phyloP scores from a whole-genome alignment of 2,888 invertebrate genomes.

The Hipparchia semele region DNA sequence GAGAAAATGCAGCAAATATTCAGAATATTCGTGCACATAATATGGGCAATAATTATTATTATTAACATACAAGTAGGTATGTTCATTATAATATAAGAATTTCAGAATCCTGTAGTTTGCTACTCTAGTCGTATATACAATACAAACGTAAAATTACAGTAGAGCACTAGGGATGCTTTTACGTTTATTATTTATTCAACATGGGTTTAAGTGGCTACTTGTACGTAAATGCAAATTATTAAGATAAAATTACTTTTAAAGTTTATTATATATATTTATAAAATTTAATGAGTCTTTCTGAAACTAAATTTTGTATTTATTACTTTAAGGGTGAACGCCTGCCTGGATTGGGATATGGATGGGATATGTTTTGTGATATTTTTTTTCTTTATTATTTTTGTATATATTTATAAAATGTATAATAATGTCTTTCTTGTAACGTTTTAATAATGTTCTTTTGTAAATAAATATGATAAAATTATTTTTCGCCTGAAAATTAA shows the following conservation, averaged over 20 bases:
- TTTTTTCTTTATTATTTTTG: too few relatives aligned
- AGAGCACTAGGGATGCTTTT: slow-evolving; percentile 65
- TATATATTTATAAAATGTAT: too few relatives aligned
- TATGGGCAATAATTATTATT: background rate
- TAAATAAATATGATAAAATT: too few relatives aligned
- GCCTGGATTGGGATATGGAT: too few relatives aligned
- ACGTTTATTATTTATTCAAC: slow-evolving; percentile 73
- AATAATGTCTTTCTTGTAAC: too few relatives aligned
- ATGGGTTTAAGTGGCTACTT: slow-evolving; percentile 18
- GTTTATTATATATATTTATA: background rate
- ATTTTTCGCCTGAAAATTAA: too few relatives aligned
- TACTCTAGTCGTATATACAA: slow-evolving; percentile 1
- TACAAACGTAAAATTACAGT: slow-evolving; percentile 8
- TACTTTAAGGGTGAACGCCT: too few relatives aligned
- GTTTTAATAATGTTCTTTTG: too few relatives aligned
- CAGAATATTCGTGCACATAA: background rate
- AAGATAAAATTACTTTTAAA: slow-evolving; percentile 34
- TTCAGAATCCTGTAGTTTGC: background rate
- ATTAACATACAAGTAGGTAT: too few relatives aligned
- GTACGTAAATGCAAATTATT: slow-evolving; percentile 28
- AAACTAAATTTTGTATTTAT: too few relatives aligned
- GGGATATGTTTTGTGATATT: too few relatives aligned
- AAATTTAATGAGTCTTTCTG: too few relatives aligned
- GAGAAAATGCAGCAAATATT: background rate
- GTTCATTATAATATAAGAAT: background rate